Percentiles rank a stretch among this genome's conserved stretches.
phyloP scores from a whole-genome alignment of 2,113 vertebrate genomes.

The Mohoua ochrocephala region DNA sequence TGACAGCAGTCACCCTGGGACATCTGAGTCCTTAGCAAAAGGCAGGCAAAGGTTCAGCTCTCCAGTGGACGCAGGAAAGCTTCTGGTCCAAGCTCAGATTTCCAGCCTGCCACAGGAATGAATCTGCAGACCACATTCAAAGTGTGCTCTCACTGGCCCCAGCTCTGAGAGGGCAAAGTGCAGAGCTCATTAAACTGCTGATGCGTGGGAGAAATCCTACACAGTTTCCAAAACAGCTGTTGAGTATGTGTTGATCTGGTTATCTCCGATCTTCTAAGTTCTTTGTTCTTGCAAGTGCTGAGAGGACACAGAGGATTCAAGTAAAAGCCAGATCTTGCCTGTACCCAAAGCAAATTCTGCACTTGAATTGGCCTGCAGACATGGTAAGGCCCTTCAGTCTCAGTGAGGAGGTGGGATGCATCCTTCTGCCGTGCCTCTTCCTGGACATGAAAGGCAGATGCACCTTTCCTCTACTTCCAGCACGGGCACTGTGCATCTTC shows the following conservation, averaged over 20 bases:
- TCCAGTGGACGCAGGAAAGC: neutral
- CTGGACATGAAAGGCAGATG: neutral
- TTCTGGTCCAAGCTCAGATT: neutral
- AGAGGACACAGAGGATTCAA: neutral
- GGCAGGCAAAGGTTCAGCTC: neutral
- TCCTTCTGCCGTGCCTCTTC: neutral
- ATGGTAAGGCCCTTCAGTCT: neutral
- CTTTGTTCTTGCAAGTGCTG: neutral
- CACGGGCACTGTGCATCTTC: neutral
- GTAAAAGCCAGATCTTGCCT: neutral
- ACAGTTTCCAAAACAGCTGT: neutral
- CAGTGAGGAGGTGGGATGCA: neutral
- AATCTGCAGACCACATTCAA: neutral
- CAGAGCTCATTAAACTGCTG: neutral
- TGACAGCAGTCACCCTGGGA: neutral
- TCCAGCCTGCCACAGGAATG: neutral
- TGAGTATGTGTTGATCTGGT: neutral
- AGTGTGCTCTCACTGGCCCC: accelerated
- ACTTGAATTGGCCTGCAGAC: neutral
- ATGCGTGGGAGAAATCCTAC: neutral
- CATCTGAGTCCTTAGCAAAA: neutral
- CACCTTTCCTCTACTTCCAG: neutral
- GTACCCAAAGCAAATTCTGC: neutral
- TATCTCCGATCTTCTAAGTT: neutral
- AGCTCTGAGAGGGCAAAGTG: neutral